Conservation (phyloP, 2,888 invertebrate species). For the Leptogaster cylindrica region DNA sequence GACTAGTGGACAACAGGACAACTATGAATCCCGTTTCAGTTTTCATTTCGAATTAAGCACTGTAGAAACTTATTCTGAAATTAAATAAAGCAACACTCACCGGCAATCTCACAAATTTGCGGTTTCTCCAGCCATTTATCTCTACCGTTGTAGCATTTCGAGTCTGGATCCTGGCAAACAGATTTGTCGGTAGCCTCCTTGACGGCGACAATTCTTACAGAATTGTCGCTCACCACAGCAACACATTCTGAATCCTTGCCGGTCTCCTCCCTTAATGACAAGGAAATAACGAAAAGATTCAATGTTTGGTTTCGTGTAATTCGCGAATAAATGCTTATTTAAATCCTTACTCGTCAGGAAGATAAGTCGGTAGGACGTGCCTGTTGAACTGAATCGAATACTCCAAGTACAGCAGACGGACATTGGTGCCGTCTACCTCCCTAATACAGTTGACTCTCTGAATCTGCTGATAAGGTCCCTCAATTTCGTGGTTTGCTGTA, state of each 20-base stretch:
- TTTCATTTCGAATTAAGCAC: no score
- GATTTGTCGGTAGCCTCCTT: slow-evolving; percentile 49
- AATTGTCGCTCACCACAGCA: slow-evolving; percentile 65
- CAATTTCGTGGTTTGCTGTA: slow-evolving; percentile 65
- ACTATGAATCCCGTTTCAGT: no score
- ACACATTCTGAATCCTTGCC: slow-evolving; percentile 66
- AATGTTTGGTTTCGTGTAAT: no score
- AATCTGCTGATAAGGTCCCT: slow-evolving; percentile 75
- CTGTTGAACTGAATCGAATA: slow-evolving; percentile 67
- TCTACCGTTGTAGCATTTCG: slow-evolving; percentile 56
- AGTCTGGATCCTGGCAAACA: slow-evolving; percentile 38
- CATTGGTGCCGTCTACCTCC: slow-evolving; percentile 66
- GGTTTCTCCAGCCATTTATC: slow-evolving; percentile 44
- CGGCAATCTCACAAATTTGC: no score
- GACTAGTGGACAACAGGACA: no score
- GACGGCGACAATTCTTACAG: slow-evolving; percentile 64
- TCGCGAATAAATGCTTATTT: no score
- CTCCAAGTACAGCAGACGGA: slow-evolving; percentile 70
- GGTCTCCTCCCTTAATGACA: slow-evolving; percentile 48
- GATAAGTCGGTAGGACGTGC: slow-evolving; percentile 72
- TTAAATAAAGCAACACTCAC: no score
- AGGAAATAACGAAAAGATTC: slow-evolving; percentile 27
- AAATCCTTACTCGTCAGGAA: slow-evolving; percentile 59
- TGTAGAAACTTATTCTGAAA: no score
- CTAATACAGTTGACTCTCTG: slow-evolving; percentile 68